Evolutionary conservation across 2,797 vertebrate genomes (phyloP), one percentile per base, ranked within the genome.

Genomic region (Gorsachius magnificus): DNA sequence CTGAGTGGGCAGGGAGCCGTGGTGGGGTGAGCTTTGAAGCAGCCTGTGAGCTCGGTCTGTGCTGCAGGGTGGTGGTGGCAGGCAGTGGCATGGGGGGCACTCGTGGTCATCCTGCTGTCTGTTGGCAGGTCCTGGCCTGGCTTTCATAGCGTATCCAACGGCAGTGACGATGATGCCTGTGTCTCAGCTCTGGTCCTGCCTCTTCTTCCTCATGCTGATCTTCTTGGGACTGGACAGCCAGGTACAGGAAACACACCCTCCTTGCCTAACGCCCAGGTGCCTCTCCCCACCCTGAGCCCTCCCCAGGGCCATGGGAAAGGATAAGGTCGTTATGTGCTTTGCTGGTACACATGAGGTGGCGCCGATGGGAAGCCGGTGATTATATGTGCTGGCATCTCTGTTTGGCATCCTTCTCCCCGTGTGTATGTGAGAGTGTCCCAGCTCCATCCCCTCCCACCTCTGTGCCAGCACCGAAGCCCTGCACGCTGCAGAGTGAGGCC

Each of bases 191-290:
- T 99, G 99, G 99, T 98, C 99, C 26, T 98, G 99, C 72, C 98
- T 99, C 28, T 99, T 99, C 98, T 99, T 99, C 97, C 89, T 99
- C 91, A 99, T 99, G 99, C 61, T 99, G 69, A 91, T 99, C 84
- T 98, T 99, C 95, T 94, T 99, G 56, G 99, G 98, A 58, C 97
- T 99, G 65, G 99, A 99, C 96, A 99, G 98, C 87, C 99, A 99
- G 99, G 99, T 99, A 97, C 2, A 83, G 70, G 14, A 60, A 36
- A 36, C 0, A 0, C 7, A 12, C 10, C 15, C 19, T 46, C 6
- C 36, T 69, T 21, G 6, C 57, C 56, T 45, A 65, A 54, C 1
- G 1, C 6, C 16, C 31, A 31, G 10, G 19, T 66, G 18, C 56
- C 43, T 72, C 13, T 87, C 35, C 28, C 51, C 18, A 46, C 12